Evolutionary conservation across 2,113 vertebrate species (phyloP).

Genomic region (Dendropsophus ebraccatus): DNA sequence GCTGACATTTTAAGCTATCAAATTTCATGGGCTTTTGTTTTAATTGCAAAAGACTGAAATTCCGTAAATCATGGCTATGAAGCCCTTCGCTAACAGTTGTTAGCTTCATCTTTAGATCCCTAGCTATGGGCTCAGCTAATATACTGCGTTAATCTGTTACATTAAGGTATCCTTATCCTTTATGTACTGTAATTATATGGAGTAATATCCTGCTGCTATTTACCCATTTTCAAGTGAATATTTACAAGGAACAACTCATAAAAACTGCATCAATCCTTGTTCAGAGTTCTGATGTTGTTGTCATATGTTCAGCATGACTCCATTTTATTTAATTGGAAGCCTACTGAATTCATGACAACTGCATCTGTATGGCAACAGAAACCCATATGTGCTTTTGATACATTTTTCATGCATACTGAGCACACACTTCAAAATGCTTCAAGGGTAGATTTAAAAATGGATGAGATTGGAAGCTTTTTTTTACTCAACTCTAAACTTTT

Average conservation of each 20-base stretch:
- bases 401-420: slow-evolving; percentile 24
- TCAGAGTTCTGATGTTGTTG: slow-evolving; percentile 15
- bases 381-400: slow-evolving; percentile 22
- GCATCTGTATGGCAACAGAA: slow-evolving; percentile 23
- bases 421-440: slow-evolving; percentile 20
- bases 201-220: background rate
- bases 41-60: too few species aligned
- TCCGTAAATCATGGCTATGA: too few species aligned
- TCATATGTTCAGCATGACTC: slow-evolving; percentile 18
- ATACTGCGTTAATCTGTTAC: background rate
- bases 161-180: background rate
- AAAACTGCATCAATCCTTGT: slow-evolving; percentile 1
- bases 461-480: slow-evolving; percentile 6
- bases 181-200: background rate
- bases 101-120: background rate
- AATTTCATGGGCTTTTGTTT: too few species aligned
- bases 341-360: slow-evolving; percentile 21
- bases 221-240: background rate
- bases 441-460: slow-evolving; percentile 24
- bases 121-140: background rate
- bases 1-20: too few species aligned
- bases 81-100: too few species aligned
- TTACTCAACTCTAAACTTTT: slow-evolving; percentile 8
- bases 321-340: slow-evolving; percentile 20
- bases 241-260: background rate